Percentiles rank a stretch among this genome's conserved stretches.
phyloP scores from a whole-genome alignment of 2,888 invertebrate species.

The Dendrolimus pini region DNA sequence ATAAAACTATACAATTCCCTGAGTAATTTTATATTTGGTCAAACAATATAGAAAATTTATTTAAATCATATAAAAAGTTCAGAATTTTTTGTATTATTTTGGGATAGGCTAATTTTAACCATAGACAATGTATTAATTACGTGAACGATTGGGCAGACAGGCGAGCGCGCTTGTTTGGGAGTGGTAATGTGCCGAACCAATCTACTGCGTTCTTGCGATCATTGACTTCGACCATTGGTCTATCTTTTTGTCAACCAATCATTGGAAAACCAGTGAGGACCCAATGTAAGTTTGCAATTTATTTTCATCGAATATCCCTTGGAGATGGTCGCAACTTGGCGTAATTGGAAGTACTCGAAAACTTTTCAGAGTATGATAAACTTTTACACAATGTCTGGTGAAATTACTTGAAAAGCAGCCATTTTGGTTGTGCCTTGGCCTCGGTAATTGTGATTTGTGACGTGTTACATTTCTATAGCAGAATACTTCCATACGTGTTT shows the following conservation, averaged over 20 bases:
- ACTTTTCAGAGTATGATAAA: constrained; percentile 21
- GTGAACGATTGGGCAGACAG: constrained; percentile 62
- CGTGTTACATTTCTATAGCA: constrained; percentile 41
- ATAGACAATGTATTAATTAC: constrained; percentile 65
- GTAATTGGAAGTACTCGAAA: constrained; percentile 22
- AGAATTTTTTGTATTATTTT: constrained; percentile 2
- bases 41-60: no score
- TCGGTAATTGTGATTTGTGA: constrained; percentile 50
- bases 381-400: constrained; percentile 27
- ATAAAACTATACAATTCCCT: no score
- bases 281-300: constrained; percentile 71
- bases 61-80: no score
- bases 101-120: constrained; percentile 31
- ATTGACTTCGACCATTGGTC: constrained; percentile 90
- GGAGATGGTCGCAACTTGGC: constrained; percentile 34
- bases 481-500: background rate
- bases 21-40: no score
- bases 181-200: constrained; percentile 80
- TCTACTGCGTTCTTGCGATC: constrained; percentile 85
- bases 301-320: constrained; percentile 51
- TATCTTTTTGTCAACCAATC: constrained; percentile 93
- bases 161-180: constrained; percentile 72
- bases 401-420: constrained; percentile 64
- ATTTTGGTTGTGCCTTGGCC: constrained; percentile 58
- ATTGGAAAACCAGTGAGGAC: constrained; percentile 85